These are phyloP conservation scores for Tenthredo distinguenda DNA, from an alignment of 2,888 invertebrate genomes.

Conservation along the genomic window DNA sequence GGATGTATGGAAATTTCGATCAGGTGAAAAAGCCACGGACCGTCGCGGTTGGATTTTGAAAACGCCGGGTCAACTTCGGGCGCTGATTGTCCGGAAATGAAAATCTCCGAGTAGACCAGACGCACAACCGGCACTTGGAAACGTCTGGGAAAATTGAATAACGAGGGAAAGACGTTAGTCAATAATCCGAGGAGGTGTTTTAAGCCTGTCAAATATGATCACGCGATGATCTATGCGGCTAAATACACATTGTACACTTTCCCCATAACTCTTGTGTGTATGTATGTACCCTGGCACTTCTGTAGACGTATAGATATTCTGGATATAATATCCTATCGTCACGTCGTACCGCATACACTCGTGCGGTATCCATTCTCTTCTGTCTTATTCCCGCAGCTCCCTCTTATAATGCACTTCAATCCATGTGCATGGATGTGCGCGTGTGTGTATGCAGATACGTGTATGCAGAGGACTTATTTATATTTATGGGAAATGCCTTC, in stretches of 20 bases:
- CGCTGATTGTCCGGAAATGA: neutral
- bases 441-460: neutral
- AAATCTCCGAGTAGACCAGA: neutral
- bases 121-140: neutral
- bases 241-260: neutral
- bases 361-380: slow-evolving; percentile 1
- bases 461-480: neutral
- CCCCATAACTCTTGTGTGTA: neutral
- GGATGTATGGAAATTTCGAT: neutral
- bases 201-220: neutral
- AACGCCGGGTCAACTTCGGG: neutral
- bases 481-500: slow-evolving; percentile 29
- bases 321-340: neutral
- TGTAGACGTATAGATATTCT: neutral
- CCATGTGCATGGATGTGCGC: neutral
- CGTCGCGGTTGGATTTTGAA: neutral
- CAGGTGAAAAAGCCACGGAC: neutral
- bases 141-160: neutral
- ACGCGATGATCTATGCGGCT: neutral
- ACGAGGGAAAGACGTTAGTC: neutral
- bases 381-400: neutral
- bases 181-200: neutral
- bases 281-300: neutral
- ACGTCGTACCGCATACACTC: neutral
- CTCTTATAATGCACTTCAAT: neutral